Evolutionary conservation across 2,113 vertebrate species (phyloP).

Genomic region (Dolichallabes microphthalmus): DNA sequence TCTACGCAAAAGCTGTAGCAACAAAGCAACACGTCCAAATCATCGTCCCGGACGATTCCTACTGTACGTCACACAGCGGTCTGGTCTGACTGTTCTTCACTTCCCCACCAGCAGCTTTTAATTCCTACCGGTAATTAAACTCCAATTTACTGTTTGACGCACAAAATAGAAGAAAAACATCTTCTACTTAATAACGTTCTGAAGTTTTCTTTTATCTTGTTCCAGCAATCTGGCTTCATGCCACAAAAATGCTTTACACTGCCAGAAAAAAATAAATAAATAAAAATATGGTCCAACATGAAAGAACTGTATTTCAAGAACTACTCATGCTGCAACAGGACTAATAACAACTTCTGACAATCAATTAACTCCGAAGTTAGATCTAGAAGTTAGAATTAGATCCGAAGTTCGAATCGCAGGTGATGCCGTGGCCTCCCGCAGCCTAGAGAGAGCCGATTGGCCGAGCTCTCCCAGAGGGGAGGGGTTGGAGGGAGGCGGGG

Average conservation of each 20-base stretch:
- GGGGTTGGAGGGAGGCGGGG: too few species aligned
- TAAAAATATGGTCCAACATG: background rate
- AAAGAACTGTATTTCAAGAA: background rate
- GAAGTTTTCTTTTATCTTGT: background rate
- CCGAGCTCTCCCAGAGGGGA: too few species aligned
- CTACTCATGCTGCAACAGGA: too few species aligned
- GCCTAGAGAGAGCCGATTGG: too few species aligned
- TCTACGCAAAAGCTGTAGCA: too few species aligned
- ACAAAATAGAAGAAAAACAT: background rate
- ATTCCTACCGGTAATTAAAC: background rate
- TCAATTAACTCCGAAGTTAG: background rate
- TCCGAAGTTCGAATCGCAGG: too few species aligned
- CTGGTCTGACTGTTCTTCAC: background rate
- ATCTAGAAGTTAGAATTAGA: too few species aligned
- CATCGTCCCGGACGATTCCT: background rate
- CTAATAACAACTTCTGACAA: background rate
- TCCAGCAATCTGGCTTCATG: too few species aligned
- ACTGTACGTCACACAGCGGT: background rate
- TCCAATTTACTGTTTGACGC: background rate
- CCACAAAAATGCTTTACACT: background rate
- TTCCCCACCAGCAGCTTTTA: background rate
- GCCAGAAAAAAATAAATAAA: background rate
- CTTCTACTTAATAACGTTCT: background rate
- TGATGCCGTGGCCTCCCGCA: too few species aligned
- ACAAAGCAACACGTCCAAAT: background rate